Conservation (phyloP, 2,888 invertebrate species). For the Syrphus vitripennis region DNA sequence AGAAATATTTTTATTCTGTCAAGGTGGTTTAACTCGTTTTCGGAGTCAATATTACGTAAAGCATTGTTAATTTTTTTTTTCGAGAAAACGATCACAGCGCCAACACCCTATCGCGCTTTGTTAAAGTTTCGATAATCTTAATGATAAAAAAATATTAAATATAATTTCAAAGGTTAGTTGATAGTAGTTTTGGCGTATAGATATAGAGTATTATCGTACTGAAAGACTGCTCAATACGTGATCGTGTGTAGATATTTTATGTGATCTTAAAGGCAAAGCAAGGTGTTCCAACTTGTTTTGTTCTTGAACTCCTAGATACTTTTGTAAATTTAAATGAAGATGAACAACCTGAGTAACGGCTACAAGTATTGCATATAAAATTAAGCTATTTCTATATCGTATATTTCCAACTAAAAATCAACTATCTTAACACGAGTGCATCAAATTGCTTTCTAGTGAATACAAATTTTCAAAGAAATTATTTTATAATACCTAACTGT, state of each 20-base stretch:
- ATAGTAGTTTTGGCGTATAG: neutral
- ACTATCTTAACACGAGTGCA: slow-evolving; percentile 19
- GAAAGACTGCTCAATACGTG: slow-evolving; percentile 47
- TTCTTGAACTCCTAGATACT: slow-evolving; percentile 45
- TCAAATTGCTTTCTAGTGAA: slow-evolving; percentile 28
- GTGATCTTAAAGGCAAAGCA: slow-evolving; percentile 49
- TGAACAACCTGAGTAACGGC: slow-evolving; percentile 4
- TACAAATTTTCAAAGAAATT: neutral
- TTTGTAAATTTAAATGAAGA: slow-evolving; percentile 24
- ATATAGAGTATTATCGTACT: slow-evolving; percentile 22
- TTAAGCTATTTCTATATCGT: neutral
- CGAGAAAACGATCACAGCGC: slow-evolving; percentile 47
- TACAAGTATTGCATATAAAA: neutral
- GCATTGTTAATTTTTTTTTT: slow-evolving; percentile 8
- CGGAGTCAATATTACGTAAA: slow-evolving; percentile 59
- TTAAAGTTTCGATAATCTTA: slow-evolving; percentile 26
- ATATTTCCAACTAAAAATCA: neutral
- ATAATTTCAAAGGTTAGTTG: slow-evolving; percentile 15
- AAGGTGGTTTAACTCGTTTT: slow-evolving; percentile 64
- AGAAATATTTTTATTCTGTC: slow-evolving; percentile 1
- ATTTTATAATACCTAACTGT: slow-evolving; percentile 13
- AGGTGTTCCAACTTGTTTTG: slow-evolving; percentile 34
- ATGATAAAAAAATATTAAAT: slow-evolving; percentile 21
- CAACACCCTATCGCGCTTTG: slow-evolving; percentile 61
- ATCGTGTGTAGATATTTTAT: slow-evolving; percentile 46